These are phyloP conservation scores for Megaptera novaeangliae DNA, from an alignment of 2,113 vertebrate genomes.

Conservation along the genomic window DNA sequence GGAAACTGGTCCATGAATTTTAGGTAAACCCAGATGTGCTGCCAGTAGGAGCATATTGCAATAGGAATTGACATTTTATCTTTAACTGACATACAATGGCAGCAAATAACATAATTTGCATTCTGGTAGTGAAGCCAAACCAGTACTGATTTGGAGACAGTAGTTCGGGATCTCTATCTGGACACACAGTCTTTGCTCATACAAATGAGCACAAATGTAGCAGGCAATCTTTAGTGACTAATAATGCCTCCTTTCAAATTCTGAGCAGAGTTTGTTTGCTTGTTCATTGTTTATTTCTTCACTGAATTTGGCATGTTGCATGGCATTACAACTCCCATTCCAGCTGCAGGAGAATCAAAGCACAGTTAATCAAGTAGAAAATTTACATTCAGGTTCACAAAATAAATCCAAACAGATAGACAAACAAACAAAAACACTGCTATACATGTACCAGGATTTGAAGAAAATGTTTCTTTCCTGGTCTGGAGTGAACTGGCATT, in stretches of 20 bases:
- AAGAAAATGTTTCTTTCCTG: background rate
- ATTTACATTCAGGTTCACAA: conserved; percentile 35
- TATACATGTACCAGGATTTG: background rate
- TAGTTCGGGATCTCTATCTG: conserved; percentile 13
- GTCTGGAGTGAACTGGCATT: background rate
- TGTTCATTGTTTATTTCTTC: conserved; percentile 35
- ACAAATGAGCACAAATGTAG: background rate
- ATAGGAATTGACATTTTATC: conserved; percentile 52
- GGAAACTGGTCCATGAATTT: conserved; percentile 18
- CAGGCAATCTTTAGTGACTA: background rate
- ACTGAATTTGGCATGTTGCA: conserved; percentile 25
- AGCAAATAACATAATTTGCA: conserved; percentile 54
- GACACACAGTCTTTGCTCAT: background rate
- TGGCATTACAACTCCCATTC: background rate
- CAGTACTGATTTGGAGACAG: conserved; percentile 20
- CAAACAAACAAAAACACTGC: background rate
- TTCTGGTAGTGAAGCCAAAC: conserved; percentile 40
- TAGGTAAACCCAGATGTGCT: conserved; percentile 38
- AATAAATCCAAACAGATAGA: conserved; percentile 19
- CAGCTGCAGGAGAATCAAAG: conserved; percentile 15
- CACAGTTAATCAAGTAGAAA: conserved; percentile 47
- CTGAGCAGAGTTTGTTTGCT: conserved; percentile 23
- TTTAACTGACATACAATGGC: conserved; percentile 50
- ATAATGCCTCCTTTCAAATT: conserved; percentile 42
- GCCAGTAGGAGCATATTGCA: conserved; percentile 47